Evolutionary conservation across 1,140 invertebrate genomes (phyloP), one percentile per base, ranked within the genome.

Genomic region (Chironomus striatipennis): DNA sequence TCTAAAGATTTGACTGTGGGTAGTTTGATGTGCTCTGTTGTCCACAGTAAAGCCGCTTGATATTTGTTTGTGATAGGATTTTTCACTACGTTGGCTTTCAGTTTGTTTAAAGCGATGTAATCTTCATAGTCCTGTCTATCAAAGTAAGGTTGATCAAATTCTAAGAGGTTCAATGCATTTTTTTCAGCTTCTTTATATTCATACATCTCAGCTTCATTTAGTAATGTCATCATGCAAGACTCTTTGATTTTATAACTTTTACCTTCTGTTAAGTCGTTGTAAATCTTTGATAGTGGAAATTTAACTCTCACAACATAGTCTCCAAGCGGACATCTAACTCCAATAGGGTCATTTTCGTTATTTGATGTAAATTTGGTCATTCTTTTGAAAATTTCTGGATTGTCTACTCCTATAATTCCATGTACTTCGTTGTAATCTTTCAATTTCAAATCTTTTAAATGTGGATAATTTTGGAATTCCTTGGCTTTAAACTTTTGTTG

Each of bases 11-110:
- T 20, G 9, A 12, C 43, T 5, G 43, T 47, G 5, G 75, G 76
- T 1, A 76, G 57, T 1, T 2, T 0, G 1, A 42, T 24, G 15
- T 6, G 2, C 7, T 75, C 64, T 8, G 34, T 43, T 43, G 75
- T 77, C 75, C 77, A 77, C 4, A 77, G 20, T 6, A 75, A 21
- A 12, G 73, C 43, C 5, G 74, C 64, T 17, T 75, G 43, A 73
- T 75, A 77, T 6, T 20, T 9, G 2, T 70, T 18, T 8, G 2
- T 4, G 8, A 12, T 15, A 1, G 43, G 8, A 4, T 12, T 8
- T 47, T 12, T 2, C 15, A 12, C 15, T 3, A 15, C 15, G 9
- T 47, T 15, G 9, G 9, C 15, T 47, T 47, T 8, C 9, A 47
- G 43, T 3, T 8, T 47, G 2, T 47, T 15, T 5, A 2, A 12